Percentiles rank a stretch among this genome's conserved stretches.
These are phyloP conservation scores for Cylas formicarius DNA, from an alignment of 1,140 invertebrate species.

Conservation along the genomic window DNA sequence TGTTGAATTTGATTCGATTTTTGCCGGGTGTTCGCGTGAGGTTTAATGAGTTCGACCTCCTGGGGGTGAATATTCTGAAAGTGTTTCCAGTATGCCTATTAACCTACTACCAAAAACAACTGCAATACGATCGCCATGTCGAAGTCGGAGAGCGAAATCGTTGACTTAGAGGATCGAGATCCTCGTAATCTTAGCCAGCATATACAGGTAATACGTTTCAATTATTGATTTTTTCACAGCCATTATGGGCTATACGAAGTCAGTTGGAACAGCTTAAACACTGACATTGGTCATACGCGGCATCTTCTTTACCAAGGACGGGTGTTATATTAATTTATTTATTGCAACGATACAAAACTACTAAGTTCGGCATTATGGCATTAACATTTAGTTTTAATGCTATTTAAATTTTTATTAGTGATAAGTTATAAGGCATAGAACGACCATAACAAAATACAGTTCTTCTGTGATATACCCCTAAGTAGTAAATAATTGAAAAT, in stretches of 20 bases:
- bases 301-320: background rate
- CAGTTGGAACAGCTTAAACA: background rate
- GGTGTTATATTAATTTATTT: constrained; percentile 2
- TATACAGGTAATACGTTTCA: constrained; percentile 50
- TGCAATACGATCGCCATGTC: constrained; percentile 2
- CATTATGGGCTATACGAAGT: background rate
- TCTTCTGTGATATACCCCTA: too few relatives aligned
- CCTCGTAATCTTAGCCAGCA: constrained; percentile 61
- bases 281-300: background rate
- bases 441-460: too few relatives aligned
- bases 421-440: too few relatives aligned
- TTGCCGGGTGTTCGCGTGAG: constrained; percentile 7
- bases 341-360: too few relatives aligned
- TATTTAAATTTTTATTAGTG: too few relatives aligned
- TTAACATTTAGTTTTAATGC: too few relatives aligned
- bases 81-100: background rate
- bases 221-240: background rate
- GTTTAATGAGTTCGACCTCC: background rate
- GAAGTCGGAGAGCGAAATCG: constrained; percentile 39
- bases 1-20: constrained; percentile 11
- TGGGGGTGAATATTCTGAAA: constrained; percentile 10
- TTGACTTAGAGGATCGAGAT: constrained; percentile 59
- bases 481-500: too few relatives aligned
- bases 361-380: too few relatives aligned
- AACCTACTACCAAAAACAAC: constrained; percentile 1